phyloP scores from a whole-genome alignment of 2,113 vertebrate species.

The Rattus rattus region DNA sequence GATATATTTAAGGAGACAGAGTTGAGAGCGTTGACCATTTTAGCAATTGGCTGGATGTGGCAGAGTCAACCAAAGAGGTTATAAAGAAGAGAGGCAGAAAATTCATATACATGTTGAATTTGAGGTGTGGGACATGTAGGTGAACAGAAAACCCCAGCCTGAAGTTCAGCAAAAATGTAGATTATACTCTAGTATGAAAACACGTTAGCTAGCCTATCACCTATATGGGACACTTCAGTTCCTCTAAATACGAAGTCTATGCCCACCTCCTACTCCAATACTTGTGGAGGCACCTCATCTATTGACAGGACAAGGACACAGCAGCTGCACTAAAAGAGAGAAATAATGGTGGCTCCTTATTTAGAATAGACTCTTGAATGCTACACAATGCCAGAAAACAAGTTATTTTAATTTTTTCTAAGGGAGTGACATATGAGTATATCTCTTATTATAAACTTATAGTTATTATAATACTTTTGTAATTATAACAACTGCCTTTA shows the following conservation, averaged over 20 bases:
- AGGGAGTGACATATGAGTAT: constrained; percentile 3
- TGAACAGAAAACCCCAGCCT: neutral
- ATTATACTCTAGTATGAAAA: neutral
- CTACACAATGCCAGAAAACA: constrained; percentile 41
- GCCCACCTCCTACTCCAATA: neutral
- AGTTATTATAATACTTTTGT: neutral
- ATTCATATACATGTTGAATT: neutral
- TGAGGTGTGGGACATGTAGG: neutral
- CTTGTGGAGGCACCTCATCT: neutral
- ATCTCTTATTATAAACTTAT: constrained; percentile 4
- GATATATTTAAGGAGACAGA: neutral
- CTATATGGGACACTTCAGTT: neutral
- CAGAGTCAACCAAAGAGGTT: neutral
- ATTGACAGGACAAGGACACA: neutral
- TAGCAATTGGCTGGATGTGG: neutral
- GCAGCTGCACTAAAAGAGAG: neutral
- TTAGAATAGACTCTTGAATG: neutral
- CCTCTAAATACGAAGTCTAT: neutral
- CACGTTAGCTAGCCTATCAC: neutral
- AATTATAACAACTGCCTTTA: neutral
- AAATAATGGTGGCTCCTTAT: neutral
- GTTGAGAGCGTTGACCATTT: neutral
- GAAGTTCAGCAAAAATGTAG: neutral
- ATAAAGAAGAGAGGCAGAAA: neutral
- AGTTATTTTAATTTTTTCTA: constrained; percentile 16